Conservation (phyloP, 1,140 invertebrate species). For the Drosophila lini region DNA sequence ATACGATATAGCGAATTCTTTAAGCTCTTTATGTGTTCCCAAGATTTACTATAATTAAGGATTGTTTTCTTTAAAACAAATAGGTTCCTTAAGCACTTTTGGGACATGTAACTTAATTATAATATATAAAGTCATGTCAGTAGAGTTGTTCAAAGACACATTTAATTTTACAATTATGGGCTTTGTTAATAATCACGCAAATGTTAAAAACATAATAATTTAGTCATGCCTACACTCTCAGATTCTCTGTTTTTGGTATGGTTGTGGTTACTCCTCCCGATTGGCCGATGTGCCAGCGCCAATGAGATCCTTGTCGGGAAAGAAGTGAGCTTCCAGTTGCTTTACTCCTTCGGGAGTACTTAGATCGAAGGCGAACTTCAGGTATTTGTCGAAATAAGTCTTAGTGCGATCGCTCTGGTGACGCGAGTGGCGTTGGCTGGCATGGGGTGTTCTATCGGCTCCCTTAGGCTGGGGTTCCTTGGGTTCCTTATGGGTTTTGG, state of each 20-base stretch:
- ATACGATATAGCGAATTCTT: background rate
- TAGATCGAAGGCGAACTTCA: conserved; percentile 66
- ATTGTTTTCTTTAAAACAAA: background rate
- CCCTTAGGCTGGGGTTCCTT: background rate
- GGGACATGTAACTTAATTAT: too few species aligned
- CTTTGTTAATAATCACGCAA: background rate
- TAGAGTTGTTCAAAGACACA: background rate
- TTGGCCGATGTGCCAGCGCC: background rate
- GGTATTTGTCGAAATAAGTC: conserved; percentile 65
- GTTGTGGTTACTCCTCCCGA: background rate
- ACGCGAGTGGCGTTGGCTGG: conserved; percentile 25
- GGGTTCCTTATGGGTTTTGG: conserved; percentile 1
- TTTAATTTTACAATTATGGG: background rate
- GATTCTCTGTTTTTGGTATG: background rate
- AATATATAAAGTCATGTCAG: background rate
- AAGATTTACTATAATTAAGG: background rate
- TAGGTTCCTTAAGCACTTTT: background rate
- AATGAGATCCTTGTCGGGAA: conserved; percentile 23
- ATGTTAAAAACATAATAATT: conserved; percentile 16
- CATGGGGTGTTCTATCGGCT: conserved; percentile 10
- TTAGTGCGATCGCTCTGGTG: conserved; percentile 42
- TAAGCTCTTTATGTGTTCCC: background rate
- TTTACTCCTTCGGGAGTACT: conserved; percentile 60
- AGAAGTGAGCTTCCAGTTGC: conserved; percentile 64
- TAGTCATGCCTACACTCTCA: background rate